Conservation (phyloP, 2,888 invertebrate genomes). For the Cephus sareptanus region DNA sequence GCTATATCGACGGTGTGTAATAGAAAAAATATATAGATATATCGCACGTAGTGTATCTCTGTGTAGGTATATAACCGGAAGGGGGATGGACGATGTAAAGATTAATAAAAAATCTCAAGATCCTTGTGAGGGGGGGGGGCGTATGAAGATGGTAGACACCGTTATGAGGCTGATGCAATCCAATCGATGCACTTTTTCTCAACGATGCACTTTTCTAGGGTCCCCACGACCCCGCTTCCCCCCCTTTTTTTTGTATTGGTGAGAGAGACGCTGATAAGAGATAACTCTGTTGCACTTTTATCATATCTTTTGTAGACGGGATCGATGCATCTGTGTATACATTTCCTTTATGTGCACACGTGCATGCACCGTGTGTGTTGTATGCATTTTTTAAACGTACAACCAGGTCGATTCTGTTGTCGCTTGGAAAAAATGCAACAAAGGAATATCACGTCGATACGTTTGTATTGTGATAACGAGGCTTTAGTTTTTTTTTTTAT, state of each 20-base stretch:
- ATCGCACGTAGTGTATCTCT: background rate
- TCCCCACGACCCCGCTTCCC: too few species aligned
- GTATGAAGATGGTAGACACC: background rate
- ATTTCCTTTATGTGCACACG: background rate
- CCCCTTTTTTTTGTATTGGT: too few species aligned
- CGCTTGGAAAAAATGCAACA: background rate
- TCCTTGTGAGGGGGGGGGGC: background rate
- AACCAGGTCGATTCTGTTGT: background rate
- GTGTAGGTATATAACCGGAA: background rate
- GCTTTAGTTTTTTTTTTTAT: background rate
- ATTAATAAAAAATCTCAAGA: background rate
- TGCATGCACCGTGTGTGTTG: background rate
- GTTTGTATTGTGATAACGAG: background rate
- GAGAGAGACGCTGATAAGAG: background rate
- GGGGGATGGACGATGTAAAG: background rate
- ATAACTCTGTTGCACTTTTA: background rate
- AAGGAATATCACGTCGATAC: background rate
- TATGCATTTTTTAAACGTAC: background rate
- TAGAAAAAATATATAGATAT: background rate
- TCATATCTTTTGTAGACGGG: background rate
- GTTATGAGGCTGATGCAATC: background rate
- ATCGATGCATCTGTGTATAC: background rate
- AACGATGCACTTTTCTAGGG: background rate
- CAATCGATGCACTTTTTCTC: background rate
- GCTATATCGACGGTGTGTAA: background rate